Base-by-base conservation (phyloP, 2,113 vertebrate genomes). In the Mormyrus lacerda region DNA sequence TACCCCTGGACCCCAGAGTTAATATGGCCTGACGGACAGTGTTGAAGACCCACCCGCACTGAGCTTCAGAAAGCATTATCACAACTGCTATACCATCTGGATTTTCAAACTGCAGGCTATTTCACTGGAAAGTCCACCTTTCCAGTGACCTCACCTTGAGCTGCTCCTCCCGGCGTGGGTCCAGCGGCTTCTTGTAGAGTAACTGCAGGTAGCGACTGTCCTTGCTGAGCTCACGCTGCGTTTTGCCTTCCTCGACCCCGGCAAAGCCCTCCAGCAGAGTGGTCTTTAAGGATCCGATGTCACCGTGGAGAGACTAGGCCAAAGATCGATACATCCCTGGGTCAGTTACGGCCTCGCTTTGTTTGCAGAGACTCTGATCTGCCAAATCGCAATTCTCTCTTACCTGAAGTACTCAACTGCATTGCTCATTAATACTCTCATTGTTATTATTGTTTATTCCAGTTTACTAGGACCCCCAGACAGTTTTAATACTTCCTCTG, bases 151-250 rank as follows among this genome's bases (percentile, higher is more conserved):
- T 90, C 90, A 99, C 98, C 97, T 99, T 98, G 87, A 99, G 97
- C 53, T 98, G 97, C 2, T 97, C 96, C 91, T 98, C 97, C 3
- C 97, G 98, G 91, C 96, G 97, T 19, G 98, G 98, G 89, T 99
- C 98, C 92, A 99, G 94, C 0, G 98, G 97, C 89, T 97, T 98
- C 94, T 98, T 97, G 91, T 98, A 98, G 7, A 99, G 95, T 69
- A 99, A 92, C 85, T 97, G 97, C 50, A 97, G 95, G 91, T 99
- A 99, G 0, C 94, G 95, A 0, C 91, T 95, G 91, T 97, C 97
- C 27, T 27, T 92, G 90, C 96, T 96, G 83, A 97, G 96, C 87
- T 97, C 96, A 0, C 94, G 96, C 91, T 98, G 97, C 31, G 97
- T 94, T 91, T 93, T 96, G 24, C 97, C 97, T 86, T 99, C 98